These are phyloP conservation scores for Alauda arvensis DNA, from an alignment of 2,797 vertebrate genomes.

Conservation along the genomic window DNA sequence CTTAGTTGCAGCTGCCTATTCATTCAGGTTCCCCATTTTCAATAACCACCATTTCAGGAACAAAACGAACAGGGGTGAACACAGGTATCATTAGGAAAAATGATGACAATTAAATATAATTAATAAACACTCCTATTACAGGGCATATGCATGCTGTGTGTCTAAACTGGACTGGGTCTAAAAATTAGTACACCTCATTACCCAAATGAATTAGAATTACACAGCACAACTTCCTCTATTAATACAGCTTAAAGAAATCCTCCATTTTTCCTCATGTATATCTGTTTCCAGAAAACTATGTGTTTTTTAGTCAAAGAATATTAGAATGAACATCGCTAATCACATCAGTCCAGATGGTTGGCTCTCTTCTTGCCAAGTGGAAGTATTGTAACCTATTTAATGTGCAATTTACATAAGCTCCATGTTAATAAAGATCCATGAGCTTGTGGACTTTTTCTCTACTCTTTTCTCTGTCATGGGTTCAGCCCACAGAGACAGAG, in stretches of 20 bases:
- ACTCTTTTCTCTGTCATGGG: background rate
- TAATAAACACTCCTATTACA: slow-evolving; percentile 63
- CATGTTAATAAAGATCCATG: slow-evolving; percentile 52
- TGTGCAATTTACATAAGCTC: slow-evolving; percentile 55
- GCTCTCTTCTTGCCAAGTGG: slow-evolving; percentile 53
- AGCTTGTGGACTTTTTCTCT: slow-evolving; percentile 12
- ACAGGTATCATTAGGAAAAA: slow-evolving; percentile 57
- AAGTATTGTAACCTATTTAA: slow-evolving; percentile 58
- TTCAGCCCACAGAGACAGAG: slow-evolving; percentile 1
- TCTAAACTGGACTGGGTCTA: slow-evolving; percentile 43
- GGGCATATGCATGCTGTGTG: slow-evolving; percentile 53
- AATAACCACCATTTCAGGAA: slow-evolving; percentile 25
- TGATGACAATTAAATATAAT: slow-evolving; percentile 58
- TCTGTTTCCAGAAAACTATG: slow-evolving; percentile 28
- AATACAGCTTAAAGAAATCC: slow-evolving; percentile 50
- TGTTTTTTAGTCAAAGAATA: slow-evolving; percentile 52
- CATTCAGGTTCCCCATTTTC: background rate
- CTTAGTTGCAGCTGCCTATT: slow-evolving; percentile 34
- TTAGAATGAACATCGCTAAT: slow-evolving; percentile 54
- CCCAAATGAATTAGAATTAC: slow-evolving; percentile 56
- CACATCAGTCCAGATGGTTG: slow-evolving; percentile 54
- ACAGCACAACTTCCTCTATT: slow-evolving; percentile 43
- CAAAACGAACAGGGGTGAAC: slow-evolving; percentile 31
- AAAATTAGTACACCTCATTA: slow-evolving; percentile 59
- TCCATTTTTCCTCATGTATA: slow-evolving; percentile 25